Base-by-base conservation (phyloP, 2,113 vertebrate species). In the Ellobius talpinus region DNA sequence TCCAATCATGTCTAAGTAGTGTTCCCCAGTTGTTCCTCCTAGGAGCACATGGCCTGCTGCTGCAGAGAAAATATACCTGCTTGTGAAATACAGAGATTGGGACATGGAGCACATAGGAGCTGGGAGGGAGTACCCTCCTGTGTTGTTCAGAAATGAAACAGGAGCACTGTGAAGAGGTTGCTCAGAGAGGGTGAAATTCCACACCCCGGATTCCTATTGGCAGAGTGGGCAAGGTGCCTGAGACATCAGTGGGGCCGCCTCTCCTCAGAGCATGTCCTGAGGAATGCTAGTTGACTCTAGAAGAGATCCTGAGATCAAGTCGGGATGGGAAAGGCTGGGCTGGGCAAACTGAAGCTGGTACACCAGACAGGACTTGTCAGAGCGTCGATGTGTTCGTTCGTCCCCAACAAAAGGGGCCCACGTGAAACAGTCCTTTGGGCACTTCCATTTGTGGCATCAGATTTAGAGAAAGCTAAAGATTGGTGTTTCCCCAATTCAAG, bases 121-220 rank as follows among this genome's bases (percentile, higher is more conserved):
- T 4, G 1, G 39, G 58, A 42, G n/a, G n/a, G 39, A 29, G 36
- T 2, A 2, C 14, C 21, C 63, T 74, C 84, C 42, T 11, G 1
- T 39, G 65, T 86, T 65, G n/a, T 65, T 66, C 93, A 97, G 79
- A 95, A 94, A 90, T 72, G 47, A 89, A 86, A 39, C 72, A 50
- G 33, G 85, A 52, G 33, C 66, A 29, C 63, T 79, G 55, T 92
- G 77, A 90, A 79, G 87, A 93, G 93, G 61, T 96, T 93, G 77
- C 52, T 14, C 52, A 45, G 31, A 68, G 47, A 77, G 68, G 50
- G 70, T 96, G 94, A 86, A 97, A 94, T 95, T 96, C 50, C 85
- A 96, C 16, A 78, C 36, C 79, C 16, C 3, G 50, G 58, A 21
- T 76, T 87, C 92, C 85, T 45, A 47, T 0, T 87, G 68, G 66